Conservation (phyloP, 2,888 invertebrate species). For the Limnephilus rhombicus region DNA sequence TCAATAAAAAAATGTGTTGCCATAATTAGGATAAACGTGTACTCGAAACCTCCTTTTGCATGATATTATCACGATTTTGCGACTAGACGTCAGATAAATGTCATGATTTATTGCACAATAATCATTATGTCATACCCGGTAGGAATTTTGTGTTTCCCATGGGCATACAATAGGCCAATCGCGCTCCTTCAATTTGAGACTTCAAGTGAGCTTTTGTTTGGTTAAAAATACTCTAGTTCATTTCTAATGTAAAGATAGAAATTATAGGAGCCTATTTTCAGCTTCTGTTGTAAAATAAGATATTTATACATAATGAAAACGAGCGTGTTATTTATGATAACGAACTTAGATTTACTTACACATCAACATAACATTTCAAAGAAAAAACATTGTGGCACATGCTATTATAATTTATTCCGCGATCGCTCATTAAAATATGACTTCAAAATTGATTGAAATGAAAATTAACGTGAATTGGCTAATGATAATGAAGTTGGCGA, state of each 20-base stretch:
- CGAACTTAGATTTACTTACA: neutral
- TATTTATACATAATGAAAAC: neutral
- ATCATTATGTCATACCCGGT: neutral
- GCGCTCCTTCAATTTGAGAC: neutral
- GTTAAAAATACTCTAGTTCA: neutral
- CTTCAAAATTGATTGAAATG: neutral
- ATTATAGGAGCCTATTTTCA: neutral
- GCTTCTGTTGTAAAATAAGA: neutral
- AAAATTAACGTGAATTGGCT: neutral
- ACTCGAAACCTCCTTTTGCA: neutral
- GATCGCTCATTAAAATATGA: neutral
- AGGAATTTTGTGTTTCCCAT: neutral
- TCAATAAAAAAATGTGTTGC: constrained; percentile 63
- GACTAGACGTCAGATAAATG: neutral
- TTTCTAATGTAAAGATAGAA: neutral
- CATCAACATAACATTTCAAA: neutral
- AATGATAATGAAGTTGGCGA: neutral
- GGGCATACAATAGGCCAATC: neutral
- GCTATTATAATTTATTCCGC: neutral
- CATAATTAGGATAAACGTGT: constrained; percentile 26
- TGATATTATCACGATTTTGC: neutral
- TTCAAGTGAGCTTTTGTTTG: neutral
- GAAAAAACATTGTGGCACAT: neutral
- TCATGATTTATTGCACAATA: neutral
- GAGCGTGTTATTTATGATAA: neutral